These are phyloP conservation scores for Parotia lawesii DNA, from an alignment of 2,113 vertebrate genomes.

Conservation along the genomic window DNA sequence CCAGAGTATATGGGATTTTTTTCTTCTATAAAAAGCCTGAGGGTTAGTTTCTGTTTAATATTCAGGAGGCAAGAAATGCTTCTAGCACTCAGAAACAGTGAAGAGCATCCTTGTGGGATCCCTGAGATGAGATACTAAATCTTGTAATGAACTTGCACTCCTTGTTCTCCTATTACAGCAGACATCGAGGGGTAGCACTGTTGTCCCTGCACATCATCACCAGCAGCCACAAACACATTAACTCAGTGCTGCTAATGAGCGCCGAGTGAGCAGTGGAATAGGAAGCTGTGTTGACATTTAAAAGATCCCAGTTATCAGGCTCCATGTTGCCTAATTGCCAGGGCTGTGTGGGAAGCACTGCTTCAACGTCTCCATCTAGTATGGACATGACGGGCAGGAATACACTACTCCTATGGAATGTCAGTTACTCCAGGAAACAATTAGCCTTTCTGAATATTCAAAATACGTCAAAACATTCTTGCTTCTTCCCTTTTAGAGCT, in stretches of 20 bases:
- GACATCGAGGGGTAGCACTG: neutral
- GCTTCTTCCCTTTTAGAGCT: conserved; percentile 40
- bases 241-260: neutral
- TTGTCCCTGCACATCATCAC: neutral
- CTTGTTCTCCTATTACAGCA: neutral
- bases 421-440: conserved; percentile 60
- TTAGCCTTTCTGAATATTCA: conserved; percentile 61
- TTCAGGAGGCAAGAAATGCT: neutral
- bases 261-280: neutral
- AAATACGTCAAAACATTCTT: conserved; percentile 54
- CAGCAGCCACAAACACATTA: neutral
- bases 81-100: neutral
- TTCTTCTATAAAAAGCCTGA: neutral
- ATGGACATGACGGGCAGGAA: conserved; percentile 29
- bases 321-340: neutral
- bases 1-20: neutral
- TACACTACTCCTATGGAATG: conserved; percentile 47
- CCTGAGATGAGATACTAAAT: neutral
- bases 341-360: conserved; percentile 31
- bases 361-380: conserved; percentile 35
- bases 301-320: conserved; percentile 16
- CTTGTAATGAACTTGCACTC: neutral
- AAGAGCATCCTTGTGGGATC: neutral
- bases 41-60: neutral
- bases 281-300: conserved; percentile 4